These are phyloP conservation scores for Schizopygopsis malacanthus DNA, from an alignment of 2,797 vertebrate genomes.

Conservation along the genomic window DNA sequence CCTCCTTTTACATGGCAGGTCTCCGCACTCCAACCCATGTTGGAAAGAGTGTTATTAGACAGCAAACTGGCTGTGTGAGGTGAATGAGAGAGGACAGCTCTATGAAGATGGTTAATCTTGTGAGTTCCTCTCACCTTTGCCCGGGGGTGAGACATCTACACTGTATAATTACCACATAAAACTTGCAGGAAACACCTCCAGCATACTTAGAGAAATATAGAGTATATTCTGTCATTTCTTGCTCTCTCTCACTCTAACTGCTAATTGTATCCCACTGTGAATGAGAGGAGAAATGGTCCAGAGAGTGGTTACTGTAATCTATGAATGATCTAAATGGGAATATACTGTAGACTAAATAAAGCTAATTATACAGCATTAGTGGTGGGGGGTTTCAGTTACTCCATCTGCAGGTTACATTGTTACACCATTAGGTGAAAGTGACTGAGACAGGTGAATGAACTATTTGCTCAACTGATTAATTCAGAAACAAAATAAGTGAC, in stretches of 20 bases:
- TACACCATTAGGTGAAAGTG: neutral
- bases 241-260: slow-evolving; percentile 30
- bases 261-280: slow-evolving; percentile 66
- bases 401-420: neutral
- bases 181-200: slow-evolving; percentile 29
- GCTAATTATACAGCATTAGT: neutral
- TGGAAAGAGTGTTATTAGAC: slow-evolving; percentile 22
- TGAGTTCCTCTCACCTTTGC: slow-evolving; percentile 44
- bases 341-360: neutral
- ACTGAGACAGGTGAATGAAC: neutral
- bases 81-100: slow-evolving; percentile 34
- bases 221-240: slow-evolving; percentile 2
- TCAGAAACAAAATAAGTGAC: neutral
- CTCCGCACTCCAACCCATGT: slow-evolving; percentile 2
- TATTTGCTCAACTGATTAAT: neutral
- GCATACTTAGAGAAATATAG: slow-evolving; percentile 18
- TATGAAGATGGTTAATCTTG: slow-evolving; percentile 37
- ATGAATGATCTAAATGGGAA: neutral
- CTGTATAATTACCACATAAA: slow-evolving; percentile 39
- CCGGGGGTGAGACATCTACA: slow-evolving; percentile 34
- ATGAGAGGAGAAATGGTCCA: slow-evolving; percentile 8
- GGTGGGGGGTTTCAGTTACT: neutral
- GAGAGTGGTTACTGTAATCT: slow-evolving; percentile 32
- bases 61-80: slow-evolving; percentile 35
- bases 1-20: slow-evolving; percentile 28